These are phyloP conservation scores for Drosophila ohnishii DNA, from an alignment of 1,140 invertebrate genomes.

Conservation along the genomic window DNA sequence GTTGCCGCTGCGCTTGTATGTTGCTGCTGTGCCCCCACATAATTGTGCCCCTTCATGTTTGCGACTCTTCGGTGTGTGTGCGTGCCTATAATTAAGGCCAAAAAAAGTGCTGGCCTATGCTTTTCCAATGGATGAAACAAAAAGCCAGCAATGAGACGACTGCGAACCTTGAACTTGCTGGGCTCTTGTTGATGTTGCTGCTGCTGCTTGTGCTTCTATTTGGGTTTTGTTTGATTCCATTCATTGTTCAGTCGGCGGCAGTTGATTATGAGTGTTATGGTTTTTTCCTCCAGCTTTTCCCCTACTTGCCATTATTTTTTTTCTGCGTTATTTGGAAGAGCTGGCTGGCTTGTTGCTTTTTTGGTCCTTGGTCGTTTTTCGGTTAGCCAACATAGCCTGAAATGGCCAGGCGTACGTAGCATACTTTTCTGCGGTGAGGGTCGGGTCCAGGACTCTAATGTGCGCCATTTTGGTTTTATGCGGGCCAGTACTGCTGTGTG, in stretches of 20 bases:
- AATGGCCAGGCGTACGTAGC: slow-evolving; percentile 50
- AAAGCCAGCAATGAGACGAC: slow-evolving; percentile 52
- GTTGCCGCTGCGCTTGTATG: slow-evolving; percentile 33
- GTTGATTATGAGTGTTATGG: slow-evolving; percentile 73
- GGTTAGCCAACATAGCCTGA: slow-evolving; percentile 45
- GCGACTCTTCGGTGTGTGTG: slow-evolving; percentile 38
- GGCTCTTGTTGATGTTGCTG: slow-evolving; percentile 44
- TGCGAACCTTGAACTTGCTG: slow-evolving; percentile 65
- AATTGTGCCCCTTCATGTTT: slow-evolving; percentile 41
- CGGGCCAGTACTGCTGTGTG: slow-evolving; percentile 26
- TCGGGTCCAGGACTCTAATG: slow-evolving; percentile 54
- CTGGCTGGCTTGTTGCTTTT: slow-evolving; percentile 62
- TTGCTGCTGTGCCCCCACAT: slow-evolving; percentile 27
- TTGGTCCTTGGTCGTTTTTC: slow-evolving; percentile 46
- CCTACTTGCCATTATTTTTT: slow-evolving; percentile 2
- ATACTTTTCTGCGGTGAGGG: slow-evolving; percentile 60
- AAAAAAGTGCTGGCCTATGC: slow-evolving; percentile 75
- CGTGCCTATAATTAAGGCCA: slow-evolving; percentile 76
- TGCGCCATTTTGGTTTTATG: slow-evolving; percentile 79
- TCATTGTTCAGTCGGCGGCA: slow-evolving; percentile 57
- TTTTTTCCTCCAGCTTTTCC: slow-evolving; percentile 25
- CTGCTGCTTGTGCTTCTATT: slow-evolving; percentile 19
- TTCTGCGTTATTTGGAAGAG: not conserved
- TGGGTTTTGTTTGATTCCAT: slow-evolving; percentile 64
- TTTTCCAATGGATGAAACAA: slow-evolving; percentile 50